Percentiles rank a stretch among this genome's conserved stretches.
Conservation (phyloP, 2,888 invertebrate genomes). For the Sepiola atlantica region DNA sequence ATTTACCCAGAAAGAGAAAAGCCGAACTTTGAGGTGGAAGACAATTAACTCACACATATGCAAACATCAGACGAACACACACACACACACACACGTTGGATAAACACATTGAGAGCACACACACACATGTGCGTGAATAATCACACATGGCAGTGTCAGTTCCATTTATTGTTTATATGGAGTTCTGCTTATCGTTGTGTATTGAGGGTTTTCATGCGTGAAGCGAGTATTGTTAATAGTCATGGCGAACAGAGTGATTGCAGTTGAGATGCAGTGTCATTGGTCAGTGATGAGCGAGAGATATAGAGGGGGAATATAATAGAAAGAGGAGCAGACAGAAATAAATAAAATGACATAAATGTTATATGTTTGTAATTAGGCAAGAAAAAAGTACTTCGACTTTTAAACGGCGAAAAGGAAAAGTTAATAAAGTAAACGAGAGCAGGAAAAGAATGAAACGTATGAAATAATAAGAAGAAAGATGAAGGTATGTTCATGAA, state of each 20-base stretch:
- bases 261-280: not conserved
- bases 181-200: not conserved
- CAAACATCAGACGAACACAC: not conserved
- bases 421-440: not conserved
- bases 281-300: not conserved
- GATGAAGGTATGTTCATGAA: too few relatives aligned
- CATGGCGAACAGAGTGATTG: not conserved
- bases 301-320: not conserved
- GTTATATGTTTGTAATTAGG: not conserved
- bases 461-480: not conserved
- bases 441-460: not conserved
- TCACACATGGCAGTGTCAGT: not conserved
- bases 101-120: too few relatives aligned
- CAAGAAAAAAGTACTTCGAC: not conserved
- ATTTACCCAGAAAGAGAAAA: not conserved
- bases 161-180: slow-evolving; percentile 9
- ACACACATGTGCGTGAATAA: not conserved
- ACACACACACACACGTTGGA: not conserved
- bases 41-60: not conserved
- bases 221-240: not conserved
- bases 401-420: not conserved
- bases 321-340: not conserved
- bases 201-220: slow-evolving; percentile 32
- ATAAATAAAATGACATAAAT: not conserved
- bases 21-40: not conserved